phyloP scores from a whole-genome alignment of 1,140 invertebrate species.

The Trachelipus rathkii region DNA sequence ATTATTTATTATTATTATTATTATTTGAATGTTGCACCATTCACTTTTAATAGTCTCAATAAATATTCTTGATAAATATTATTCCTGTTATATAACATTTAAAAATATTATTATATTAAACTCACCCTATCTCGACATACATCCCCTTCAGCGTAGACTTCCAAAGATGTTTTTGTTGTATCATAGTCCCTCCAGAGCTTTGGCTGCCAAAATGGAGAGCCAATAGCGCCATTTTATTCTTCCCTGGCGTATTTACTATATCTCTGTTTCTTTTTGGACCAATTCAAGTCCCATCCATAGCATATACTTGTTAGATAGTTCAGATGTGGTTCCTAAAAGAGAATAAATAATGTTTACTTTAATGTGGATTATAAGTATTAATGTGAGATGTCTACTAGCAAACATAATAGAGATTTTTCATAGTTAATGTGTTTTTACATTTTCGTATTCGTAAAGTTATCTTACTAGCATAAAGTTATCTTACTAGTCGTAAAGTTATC shows the following conservation, averaged over 20 bases:
- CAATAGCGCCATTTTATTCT: constrained; percentile 34
- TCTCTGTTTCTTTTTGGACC: constrained; percentile 31
- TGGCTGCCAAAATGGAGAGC: constrained; percentile 46
- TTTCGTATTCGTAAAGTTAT: no score
- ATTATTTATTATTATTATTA: no score
- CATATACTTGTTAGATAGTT: constrained; percentile 46
- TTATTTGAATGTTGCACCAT: no score
- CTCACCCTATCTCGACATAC: constrained; percentile 42
- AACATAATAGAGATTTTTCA: no score
- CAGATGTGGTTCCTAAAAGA: constrained; percentile 46
- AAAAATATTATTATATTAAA: background rate
- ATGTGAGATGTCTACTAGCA: no score
- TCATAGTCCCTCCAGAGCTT: constrained; percentile 29
- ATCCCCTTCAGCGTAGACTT: constrained; percentile 31
- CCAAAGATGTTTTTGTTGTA: constrained; percentile 31
- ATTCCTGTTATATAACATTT: no score
- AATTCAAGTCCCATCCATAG: constrained; percentile 34
- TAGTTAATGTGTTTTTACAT: no score
- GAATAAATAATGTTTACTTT: background rate
- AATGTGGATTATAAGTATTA: no score
- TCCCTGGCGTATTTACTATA: constrained; percentile 33
- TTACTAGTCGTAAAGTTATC: no score
- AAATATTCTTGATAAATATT: no score
- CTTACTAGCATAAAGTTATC: no score
- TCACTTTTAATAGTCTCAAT: no score